Evolutionary conservation across 2,797 vertebrate species (phyloP).

Genomic region (Oceanodroma leucorhoa): DNA sequence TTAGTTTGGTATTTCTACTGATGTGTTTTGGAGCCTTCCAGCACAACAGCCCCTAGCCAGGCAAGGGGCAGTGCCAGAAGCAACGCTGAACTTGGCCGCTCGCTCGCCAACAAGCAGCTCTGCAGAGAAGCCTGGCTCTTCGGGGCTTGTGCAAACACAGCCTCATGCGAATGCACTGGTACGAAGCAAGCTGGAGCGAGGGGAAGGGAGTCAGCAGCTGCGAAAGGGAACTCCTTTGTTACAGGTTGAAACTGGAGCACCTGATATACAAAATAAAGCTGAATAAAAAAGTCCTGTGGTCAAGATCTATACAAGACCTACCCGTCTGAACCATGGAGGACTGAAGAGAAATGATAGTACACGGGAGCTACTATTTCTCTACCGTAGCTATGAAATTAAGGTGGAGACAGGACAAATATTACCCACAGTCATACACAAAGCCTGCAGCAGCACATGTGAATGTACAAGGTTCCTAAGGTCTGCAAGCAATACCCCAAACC

Average conservation of each 20-base stretch:
- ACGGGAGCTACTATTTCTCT: not conserved
- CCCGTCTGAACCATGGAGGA: not conserved
- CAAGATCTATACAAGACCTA: not conserved
- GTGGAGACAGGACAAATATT: not conserved
- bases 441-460: not conserved
- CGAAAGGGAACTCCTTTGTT: not conserved
- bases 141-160: not conserved
- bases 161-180: not conserved
- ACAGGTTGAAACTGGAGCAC: not conserved
- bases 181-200: not conserved
- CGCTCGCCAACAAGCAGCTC: not conserved
- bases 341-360: not conserved
- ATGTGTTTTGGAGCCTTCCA: fast-evolving
- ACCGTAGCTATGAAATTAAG: not conserved
- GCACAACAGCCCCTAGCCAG: not conserved
- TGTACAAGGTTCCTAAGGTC: not conserved
- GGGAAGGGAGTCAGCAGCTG: not conserved
- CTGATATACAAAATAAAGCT: not conserved
- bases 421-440: not conserved
- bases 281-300: not conserved
- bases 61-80: not conserved
- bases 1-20: not conserved
- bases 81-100: not conserved
- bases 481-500: not conserved
- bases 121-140: not conserved